A percentile compares a stretch with the other conserved stretches of the same genome.
phyloP scores from a whole-genome alignment of 1,140 invertebrate species.

The Calliopsis andreniformis region DNA sequence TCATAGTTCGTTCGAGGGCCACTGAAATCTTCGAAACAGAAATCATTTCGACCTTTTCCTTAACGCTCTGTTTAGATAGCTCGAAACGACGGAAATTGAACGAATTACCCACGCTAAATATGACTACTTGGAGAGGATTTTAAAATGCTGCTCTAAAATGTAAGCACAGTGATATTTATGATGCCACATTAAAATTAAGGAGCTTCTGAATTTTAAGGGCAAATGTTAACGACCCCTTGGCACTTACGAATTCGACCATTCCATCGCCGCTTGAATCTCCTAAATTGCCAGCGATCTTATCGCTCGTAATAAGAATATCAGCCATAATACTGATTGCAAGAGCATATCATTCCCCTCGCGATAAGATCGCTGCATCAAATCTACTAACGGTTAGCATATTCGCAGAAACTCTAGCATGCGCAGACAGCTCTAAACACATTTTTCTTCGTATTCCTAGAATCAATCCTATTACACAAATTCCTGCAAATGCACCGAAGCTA shows the following conservation, averaged over 20 bases:
- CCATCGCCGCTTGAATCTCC: too few species aligned
- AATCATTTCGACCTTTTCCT: neutral
- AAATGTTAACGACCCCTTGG: too few species aligned
- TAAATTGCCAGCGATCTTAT: constrained; percentile 52
- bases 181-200: too few species aligned
- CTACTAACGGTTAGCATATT: constrained; percentile 1
- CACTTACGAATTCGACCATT: too few species aligned
- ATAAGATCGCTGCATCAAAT: constrained; percentile 51
- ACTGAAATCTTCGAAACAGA: constrained; percentile 1
- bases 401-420: constrained; percentile 16
- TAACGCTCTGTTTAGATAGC: constrained; percentile 22
- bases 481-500: neutral
- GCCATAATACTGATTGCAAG: constrained; percentile 14
- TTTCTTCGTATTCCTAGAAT: constrained; percentile 6
- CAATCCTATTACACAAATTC: constrained; percentile 7
- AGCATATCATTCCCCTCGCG: constrained; percentile 46
- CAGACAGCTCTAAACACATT: constrained; percentile 10
- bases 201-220: too few species aligned
- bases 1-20: constrained; percentile 29
- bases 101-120: neutral
- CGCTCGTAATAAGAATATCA: constrained; percentile 64
- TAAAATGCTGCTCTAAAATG: too few species aligned
- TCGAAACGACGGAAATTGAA: neutral
- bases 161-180: too few species aligned
- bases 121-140: too few species aligned